Base-by-base conservation (phyloP, 2,113 vertebrate genomes). In the Ariopsis seemanni region DNA sequence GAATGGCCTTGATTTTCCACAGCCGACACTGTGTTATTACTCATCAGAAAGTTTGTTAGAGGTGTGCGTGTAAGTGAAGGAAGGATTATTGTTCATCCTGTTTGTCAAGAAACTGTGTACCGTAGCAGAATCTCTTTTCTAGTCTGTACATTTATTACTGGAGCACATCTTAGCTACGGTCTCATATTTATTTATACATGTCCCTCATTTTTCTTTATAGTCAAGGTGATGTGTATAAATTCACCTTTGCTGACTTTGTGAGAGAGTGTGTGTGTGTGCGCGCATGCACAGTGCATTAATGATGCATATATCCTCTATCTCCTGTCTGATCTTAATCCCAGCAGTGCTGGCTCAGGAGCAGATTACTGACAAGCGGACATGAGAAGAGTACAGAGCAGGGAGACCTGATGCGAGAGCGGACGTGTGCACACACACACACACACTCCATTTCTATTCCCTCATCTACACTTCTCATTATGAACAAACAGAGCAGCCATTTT, bases 201-300 rank as follows among this genome's bases (percentile, higher is more conserved):
- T 62, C 30, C 79, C 50, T 84, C 18, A 53, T 86, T 86, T 63
- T 80, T 71, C 65, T 77, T 58, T 77, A 75, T 75, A 84, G 65
- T 71, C 63, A 71, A 84, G 83, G 83, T 84, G 50, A 71, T 71
- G 83, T 67, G 25, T 82, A 62, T 82, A 62, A 72, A 71, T 72
- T 94, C 93, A 94, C 94, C 93, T 94, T 93, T 94, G 91, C 93
- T 94, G 92, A 94, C 93, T 92, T 94, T 95, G 93, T 92, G 89
- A 92, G 89, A 88, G 87, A 84, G 69, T 93, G 88, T 88, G 89
- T 85, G 87, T 89, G 86, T 88, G 89, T 82, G 87, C 82, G 67
- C 60, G 55, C n/a, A 91, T 89, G 85, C 88, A 90, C 91, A 91
- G 91, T 48, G 91, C 92, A 94, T 94, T 94, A 95, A 95, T 94